Percentiles rank a stretch among this genome's conserved stretches.
These are phyloP conservation scores for Craniophora ligustri DNA, from an alignment of 2,888 invertebrate species.

Conservation along the genomic window DNA sequence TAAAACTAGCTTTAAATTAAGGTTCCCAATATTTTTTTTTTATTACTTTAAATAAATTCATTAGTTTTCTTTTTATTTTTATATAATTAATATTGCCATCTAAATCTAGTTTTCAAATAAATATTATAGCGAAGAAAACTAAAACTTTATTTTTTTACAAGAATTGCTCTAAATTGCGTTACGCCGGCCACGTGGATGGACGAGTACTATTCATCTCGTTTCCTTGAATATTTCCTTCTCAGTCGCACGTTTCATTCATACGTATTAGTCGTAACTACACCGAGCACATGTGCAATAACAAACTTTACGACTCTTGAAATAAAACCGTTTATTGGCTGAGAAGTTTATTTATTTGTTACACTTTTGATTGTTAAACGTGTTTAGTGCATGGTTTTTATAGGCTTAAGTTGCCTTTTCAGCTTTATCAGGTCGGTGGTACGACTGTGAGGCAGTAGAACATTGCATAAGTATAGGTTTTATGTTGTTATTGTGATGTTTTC, in stretches of 20 bases:
- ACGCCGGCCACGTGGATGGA: slow-evolving; percentile 84
- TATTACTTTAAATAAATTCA: no score
- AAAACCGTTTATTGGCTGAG: slow-evolving; percentile 85
- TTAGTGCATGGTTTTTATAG: slow-evolving; percentile 89
- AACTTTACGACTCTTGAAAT: slow-evolving; percentile 83
- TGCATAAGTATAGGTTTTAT: slow-evolving; percentile 88
- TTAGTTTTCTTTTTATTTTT: no score
- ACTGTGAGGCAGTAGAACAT: slow-evolving; percentile 87
- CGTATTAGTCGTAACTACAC: slow-evolving; percentile 80
- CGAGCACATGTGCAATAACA: slow-evolving; percentile 82
- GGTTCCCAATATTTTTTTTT: no score
- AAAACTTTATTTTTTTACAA: slow-evolving; percentile 58
- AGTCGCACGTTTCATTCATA: slow-evolving; percentile 83
- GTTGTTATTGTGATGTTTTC: slow-evolving; percentile 88
- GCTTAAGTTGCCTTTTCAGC: slow-evolving; percentile 89
- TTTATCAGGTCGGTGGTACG: slow-evolving; percentile 88
- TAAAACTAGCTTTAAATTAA: no score
- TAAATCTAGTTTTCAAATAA: slow-evolving; percentile 10
- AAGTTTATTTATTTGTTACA: slow-evolving; percentile 85
- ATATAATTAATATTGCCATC: no score
- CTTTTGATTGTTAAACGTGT: slow-evolving; percentile 81
- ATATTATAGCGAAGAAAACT: slow-evolving; percentile 1
- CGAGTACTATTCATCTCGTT: slow-evolving; percentile 75
- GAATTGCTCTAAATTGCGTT: slow-evolving; percentile 79
- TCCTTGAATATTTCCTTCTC: slow-evolving; percentile 67